Percentiles rank a stretch among this genome's conserved stretches.
These are phyloP conservation scores for Anguilla japonica DNA, from an alignment of 2,113 vertebrate genomes.

Conservation along the genomic window DNA sequence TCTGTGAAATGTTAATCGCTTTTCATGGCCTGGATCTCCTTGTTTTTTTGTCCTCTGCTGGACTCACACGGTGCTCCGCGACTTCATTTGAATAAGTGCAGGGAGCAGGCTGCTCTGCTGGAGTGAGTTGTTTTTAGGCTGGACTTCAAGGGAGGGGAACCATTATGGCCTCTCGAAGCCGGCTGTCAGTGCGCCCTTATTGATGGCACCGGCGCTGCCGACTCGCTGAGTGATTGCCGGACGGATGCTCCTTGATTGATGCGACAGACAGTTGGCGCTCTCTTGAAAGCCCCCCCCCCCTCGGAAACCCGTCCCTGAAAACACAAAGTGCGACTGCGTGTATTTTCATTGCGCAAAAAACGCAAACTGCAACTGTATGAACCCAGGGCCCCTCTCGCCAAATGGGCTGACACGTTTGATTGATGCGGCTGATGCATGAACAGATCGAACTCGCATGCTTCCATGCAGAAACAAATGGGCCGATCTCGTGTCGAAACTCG, in stretches of 20 bases:
- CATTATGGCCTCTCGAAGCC: background rate
- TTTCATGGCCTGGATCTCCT: slow-evolving; percentile 57
- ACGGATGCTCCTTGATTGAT: slow-evolving; percentile 65
- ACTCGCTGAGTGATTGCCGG: slow-evolving; percentile 61
- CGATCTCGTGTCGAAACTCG: background rate
- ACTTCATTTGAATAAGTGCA: slow-evolving; percentile 63
- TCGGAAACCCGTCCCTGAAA: slow-evolving; percentile 27
- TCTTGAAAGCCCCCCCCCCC: slow-evolving; percentile 32
- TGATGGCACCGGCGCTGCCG: slow-evolving; percentile 57
- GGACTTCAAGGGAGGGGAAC: slow-evolving; percentile 32
- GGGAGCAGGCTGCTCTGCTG: slow-evolving; percentile 43
- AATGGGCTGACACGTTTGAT: slow-evolving; percentile 41
- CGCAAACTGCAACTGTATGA: slow-evolving; percentile 31
- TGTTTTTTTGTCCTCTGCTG: slow-evolving; percentile 59
- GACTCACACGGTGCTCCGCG: slow-evolving; percentile 51
- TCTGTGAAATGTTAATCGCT: slow-evolving; percentile 70
- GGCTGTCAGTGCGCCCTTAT: slow-evolving; percentile 45
- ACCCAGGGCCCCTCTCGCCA: slow-evolving; percentile 38
- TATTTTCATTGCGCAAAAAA: slow-evolving; percentile 49
- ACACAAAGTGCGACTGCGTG: slow-evolving; percentile 38
- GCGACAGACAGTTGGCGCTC: slow-evolving; percentile 60
- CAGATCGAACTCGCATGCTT: slow-evolving; percentile 37
- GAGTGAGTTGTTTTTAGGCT: slow-evolving; percentile 27
- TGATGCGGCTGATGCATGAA: slow-evolving; percentile 43
- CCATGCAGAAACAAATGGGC: slow-evolving; percentile 16